Conservation (phyloP, 2,888 invertebrate genomes). For the Philonicus albiceps region DNA sequence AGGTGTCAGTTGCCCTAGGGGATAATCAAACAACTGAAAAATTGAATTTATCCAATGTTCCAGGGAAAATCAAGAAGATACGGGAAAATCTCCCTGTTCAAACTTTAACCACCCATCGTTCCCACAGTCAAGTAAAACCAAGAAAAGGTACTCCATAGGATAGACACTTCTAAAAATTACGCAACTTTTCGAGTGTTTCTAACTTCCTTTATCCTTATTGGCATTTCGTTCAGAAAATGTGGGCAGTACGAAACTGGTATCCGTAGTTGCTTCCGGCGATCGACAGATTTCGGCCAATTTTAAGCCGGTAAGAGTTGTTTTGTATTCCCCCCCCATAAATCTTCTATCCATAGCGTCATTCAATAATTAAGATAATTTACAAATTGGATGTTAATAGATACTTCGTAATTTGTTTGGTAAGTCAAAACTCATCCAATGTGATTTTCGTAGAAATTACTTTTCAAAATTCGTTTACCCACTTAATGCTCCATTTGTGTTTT, state of each 20-base stretch:
- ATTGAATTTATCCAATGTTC: background rate
- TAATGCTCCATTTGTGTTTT: background rate
- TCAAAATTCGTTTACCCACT: background rate
- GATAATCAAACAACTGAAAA: background rate
- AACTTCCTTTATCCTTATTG: background rate
- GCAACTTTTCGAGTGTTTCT: background rate
- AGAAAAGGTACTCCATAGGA: background rate
- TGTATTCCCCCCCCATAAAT: background rate
- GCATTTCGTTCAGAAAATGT: background rate
- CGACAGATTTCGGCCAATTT: background rate
- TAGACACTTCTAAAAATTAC: background rate
- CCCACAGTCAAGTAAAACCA: background rate
- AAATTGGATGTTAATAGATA: background rate
- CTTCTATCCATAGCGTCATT: background rate
- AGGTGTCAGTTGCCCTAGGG: background rate
- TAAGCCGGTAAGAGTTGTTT: background rate
- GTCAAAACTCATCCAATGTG: background rate
- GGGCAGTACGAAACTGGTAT: background rate
- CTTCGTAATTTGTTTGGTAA: background rate
- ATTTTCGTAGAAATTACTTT: background rate
- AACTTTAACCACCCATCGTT: background rate
- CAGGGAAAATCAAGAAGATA: background rate
- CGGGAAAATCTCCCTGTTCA: background rate
- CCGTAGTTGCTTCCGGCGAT: background rate
- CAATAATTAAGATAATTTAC: background rate